phyloP scores from a whole-genome alignment of 2,888 invertebrate genomes.

The Apamea monoglypha region DNA sequence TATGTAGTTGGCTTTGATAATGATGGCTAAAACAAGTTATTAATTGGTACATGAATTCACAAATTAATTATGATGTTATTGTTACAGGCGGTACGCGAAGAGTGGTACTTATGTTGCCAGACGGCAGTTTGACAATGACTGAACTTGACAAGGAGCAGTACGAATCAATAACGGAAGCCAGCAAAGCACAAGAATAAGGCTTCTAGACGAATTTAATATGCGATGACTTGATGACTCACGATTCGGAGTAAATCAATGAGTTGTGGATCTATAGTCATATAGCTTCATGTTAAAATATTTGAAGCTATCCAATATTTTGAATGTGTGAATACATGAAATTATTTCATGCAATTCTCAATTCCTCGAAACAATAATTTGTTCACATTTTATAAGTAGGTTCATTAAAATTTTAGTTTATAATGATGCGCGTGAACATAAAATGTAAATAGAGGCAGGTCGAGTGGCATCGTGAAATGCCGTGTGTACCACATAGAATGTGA shows the following conservation, averaged over 20 bases:
- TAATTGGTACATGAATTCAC: background rate
- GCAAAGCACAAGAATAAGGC: slow-evolving; percentile 89
- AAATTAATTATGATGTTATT: slow-evolving; percentile 8
- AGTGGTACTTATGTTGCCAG: slow-evolving; percentile 95
- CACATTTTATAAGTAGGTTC: slow-evolving; percentile 5
- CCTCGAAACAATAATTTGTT: slow-evolving; percentile 8
- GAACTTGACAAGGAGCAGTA: slow-evolving; percentile 97
- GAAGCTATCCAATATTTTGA: background rate
- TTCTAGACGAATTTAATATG: slow-evolving; percentile 10
- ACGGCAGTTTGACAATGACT: slow-evolving; percentile 96
- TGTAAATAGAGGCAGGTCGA: slow-evolving; percentile 28
- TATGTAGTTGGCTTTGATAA: background rate
- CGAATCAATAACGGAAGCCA: slow-evolving; percentile 91
- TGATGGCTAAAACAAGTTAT: background rate
- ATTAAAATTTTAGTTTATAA: slow-evolving; percentile 4
- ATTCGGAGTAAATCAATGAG: slow-evolving; percentile 5
- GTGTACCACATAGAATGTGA: slow-evolving; percentile 21
- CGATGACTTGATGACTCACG: slow-evolving; percentile 9
- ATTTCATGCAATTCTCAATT: slow-evolving; percentile 20
- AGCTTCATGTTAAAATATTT: background rate
- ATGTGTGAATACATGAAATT: too few species aligned
- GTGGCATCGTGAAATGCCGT: slow-evolving; percentile 21
- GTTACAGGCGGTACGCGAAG: slow-evolving; percentile 94
- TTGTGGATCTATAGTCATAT: slow-evolving; percentile 5
- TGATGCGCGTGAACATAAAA: slow-evolving; percentile 2